A percentile compares a stretch with the other conserved stretches of the same genome.
phyloP scores from a whole-genome alignment of 1,140 invertebrate species.

The Cydia fagiglandana region DNA sequence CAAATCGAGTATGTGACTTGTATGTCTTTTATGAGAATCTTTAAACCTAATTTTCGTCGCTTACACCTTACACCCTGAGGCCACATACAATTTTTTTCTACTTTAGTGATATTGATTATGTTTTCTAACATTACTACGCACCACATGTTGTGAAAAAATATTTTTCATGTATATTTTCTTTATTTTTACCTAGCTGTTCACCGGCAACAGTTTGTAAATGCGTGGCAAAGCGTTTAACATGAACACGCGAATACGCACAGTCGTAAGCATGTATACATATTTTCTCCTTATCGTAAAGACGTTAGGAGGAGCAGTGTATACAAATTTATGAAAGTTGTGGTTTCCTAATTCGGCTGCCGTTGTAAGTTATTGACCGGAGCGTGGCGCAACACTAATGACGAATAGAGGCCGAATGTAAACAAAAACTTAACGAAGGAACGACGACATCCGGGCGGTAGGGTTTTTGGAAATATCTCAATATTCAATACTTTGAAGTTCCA shows the following conservation, averaged over 20 bases:
- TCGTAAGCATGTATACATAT: not conserved
- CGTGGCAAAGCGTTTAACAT: not conserved
- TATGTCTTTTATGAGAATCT: no score
- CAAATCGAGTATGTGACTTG: no score
- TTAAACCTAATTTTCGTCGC: no score
- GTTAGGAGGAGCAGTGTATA: not conserved
- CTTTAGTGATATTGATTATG: no score
- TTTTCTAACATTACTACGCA: no score
- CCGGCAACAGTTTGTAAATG: not conserved
- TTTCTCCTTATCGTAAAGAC: not conserved
- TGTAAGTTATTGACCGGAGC: constrained; percentile 27
- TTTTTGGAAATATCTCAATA: not conserved
- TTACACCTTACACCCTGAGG: no score
- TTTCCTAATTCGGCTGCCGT: constrained; percentile 1
- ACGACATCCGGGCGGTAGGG: not conserved
- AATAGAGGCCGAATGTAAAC: constrained; percentile 25
- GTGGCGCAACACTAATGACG: constrained; percentile 25
- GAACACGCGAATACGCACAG: not conserved
- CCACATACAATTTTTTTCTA: no score
- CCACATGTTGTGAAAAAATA: no score
- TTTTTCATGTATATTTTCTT: no score
- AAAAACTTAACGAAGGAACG: constrained; percentile 17
- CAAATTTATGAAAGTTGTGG: not conserved
- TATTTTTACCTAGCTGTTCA: not conserved
- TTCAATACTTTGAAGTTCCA: no score